These are phyloP conservation scores for Larimichthys crocea DNA, from an alignment of 2,113 vertebrate genomes.

Conservation along the genomic window DNA sequence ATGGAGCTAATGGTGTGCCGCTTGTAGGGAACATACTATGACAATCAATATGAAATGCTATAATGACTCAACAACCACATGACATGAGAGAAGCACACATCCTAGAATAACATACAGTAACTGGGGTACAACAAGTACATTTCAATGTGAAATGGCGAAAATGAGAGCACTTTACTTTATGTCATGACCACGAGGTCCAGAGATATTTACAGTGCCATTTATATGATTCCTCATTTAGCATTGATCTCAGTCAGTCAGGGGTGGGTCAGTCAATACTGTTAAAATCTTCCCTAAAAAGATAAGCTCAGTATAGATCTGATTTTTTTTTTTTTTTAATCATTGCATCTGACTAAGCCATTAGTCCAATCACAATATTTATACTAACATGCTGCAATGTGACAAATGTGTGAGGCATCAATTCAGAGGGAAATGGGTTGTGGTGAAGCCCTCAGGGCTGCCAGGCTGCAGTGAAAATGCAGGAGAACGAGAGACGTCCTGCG, in stretches of 20 bases:
- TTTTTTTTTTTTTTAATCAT: conserved; percentile 1
- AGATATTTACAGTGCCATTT: conserved; percentile 20
- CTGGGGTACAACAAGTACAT: neutral
- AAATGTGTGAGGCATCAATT: conserved; percentile 26
- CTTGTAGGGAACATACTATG: conserved; percentile 44
- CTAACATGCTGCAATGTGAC: conserved; percentile 18
- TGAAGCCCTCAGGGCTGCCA: conserved; percentile 41
- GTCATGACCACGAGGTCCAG: neutral
- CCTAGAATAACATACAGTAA: conserved; percentile 7
- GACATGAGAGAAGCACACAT: conserved; percentile 11
- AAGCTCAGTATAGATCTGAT: conserved; percentile 22
- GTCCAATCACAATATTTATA: conserved; percentile 14
- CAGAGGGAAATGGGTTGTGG: conserved; percentile 53
- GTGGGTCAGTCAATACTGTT: conserved; percentile 45
- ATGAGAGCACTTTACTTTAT: neutral
- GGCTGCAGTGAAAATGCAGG: conserved; percentile 50
- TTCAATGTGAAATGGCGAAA: conserved; percentile 19
- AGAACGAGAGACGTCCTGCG: conserved; percentile 30
- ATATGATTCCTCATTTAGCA: conserved; percentile 28
- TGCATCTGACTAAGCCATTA: conserved; percentile 33
- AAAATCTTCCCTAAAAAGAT: conserved; percentile 33
- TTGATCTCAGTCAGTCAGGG: conserved; percentile 27
- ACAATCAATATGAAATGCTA: conserved; percentile 52
- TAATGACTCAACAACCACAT: conserved; percentile 15
- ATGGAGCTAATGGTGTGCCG: conserved; percentile 29